These are phyloP conservation scores for Idaea biselata DNA, from an alignment of 2,888 invertebrate species.

Conservation along the genomic window DNA sequence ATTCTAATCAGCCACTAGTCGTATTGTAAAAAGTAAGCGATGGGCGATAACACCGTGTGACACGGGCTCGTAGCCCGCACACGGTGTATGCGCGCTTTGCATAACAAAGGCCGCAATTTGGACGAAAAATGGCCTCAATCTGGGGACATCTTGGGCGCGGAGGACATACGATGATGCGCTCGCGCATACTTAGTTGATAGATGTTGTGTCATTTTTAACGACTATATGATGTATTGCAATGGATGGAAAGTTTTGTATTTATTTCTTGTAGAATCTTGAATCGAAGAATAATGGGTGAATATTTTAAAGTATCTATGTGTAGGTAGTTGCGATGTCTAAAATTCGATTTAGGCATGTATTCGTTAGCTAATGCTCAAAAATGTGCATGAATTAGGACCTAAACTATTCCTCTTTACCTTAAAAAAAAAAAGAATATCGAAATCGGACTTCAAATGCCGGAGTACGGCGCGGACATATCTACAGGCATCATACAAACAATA, in stretches of 20 bases:
- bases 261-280: background rate
- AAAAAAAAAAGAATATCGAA: no score
- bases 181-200: slow-evolving; percentile 36
- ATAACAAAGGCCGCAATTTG: slow-evolving; percentile 80
- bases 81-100: slow-evolving; percentile 77
- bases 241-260: background rate
- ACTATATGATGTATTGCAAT: background rate
- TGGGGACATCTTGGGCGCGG: slow-evolving; percentile 55
- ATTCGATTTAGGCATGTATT: no score
- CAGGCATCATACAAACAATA: no score
- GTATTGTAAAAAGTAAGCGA: slow-evolving; percentile 69
- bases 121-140: slow-evolving; percentile 77
- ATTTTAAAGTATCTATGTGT: no score
- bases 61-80: slow-evolving; percentile 73
- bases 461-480: no score
- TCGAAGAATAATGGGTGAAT: background rate
- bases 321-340: no score
- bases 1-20: slow-evolving; percentile 74
- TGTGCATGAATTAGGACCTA: no score
- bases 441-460: no score
- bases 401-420: no score
- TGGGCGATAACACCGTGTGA: slow-evolving; percentile 70
- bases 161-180: slow-evolving; percentile 44
- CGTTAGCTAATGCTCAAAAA: no score
- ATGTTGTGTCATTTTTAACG: slow-evolving; percentile 11